Evolutionary conservation across 2,113 vertebrate species (phyloP).

Genomic region (Nibea albiflora): DNA sequence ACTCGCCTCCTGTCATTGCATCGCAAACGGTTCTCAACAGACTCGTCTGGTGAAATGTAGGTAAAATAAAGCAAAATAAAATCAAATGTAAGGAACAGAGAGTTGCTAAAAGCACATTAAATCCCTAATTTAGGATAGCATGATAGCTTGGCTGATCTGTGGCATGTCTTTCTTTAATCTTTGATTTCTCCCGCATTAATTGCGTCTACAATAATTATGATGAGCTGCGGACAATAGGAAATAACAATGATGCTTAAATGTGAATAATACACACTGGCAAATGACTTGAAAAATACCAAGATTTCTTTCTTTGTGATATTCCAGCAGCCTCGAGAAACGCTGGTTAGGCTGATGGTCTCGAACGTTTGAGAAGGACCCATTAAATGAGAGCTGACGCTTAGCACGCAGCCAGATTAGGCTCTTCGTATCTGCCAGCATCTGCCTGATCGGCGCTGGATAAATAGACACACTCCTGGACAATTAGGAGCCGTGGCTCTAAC

Average conservation of each 20-base stretch:
- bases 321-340: constrained; percentile 19
- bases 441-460: constrained; percentile 74
- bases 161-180: background rate
- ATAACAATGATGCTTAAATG: background rate
- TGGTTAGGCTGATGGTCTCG: constrained; percentile 41
- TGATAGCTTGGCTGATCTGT: background rate
- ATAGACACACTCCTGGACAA: constrained; percentile 76
- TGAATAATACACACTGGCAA: constrained; percentile 2
- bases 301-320: background rate
- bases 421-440: constrained; percentile 73
- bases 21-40: too few relatives aligned
- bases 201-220: constrained; percentile 1
- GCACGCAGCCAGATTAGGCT: constrained; percentile 75
- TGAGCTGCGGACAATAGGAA: background rate
- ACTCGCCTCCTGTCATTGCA: too few relatives aligned
- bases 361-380: constrained; percentile 61
- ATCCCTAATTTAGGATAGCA: too few relatives aligned
- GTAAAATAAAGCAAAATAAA: too few relatives aligned
- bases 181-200: constrained; percentile 1
- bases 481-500: constrained; percentile 65
- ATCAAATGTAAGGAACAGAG: background rate
- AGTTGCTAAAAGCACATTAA: background rate
- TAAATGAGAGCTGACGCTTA: constrained; percentile 80
- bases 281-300: constrained; percentile 9
- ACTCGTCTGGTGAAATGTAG: too few relatives aligned